Conservation (phyloP, 2,113 vertebrate genomes). For the Piprites chloris region DNA sequence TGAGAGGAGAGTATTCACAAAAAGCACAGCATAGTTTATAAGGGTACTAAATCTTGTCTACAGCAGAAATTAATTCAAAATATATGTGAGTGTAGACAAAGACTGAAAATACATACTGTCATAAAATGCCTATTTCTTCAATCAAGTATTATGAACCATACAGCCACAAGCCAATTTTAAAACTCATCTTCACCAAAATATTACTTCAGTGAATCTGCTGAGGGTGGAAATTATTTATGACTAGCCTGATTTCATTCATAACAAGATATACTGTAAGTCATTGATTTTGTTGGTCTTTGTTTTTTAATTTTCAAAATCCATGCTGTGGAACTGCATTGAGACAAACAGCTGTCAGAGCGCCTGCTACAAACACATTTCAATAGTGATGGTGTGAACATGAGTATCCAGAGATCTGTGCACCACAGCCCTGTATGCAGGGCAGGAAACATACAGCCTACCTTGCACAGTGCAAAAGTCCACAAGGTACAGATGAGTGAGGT, state of each 20-base stretch:
- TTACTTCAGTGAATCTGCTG: not conserved
- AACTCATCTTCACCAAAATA: not conserved
- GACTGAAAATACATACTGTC: not conserved
- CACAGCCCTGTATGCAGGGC: not conserved
- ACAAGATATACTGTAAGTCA: not conserved
- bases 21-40: not conserved
- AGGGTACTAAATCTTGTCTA: not conserved
- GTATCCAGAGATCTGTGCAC: not conserved
- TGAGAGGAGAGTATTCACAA: not conserved
- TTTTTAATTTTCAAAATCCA: too few species aligned
- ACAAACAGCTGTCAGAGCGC: not conserved
- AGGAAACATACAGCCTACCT: not conserved
- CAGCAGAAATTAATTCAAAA: not conserved
- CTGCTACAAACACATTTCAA: not conserved
- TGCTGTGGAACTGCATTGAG: too few species aligned
- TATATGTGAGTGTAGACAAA: not conserved
- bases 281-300: not conserved
- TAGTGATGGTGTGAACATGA: not conserved
- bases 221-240: not conserved
- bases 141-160: not conserved
- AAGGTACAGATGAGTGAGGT: not conserved
- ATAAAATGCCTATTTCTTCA: not conserved
- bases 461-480: not conserved
- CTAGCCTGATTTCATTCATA: not conserved
- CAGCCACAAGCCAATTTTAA: not conserved